Conservation (phyloP, 2,888 invertebrate genomes). For the Cosmia trapezina region DNA sequence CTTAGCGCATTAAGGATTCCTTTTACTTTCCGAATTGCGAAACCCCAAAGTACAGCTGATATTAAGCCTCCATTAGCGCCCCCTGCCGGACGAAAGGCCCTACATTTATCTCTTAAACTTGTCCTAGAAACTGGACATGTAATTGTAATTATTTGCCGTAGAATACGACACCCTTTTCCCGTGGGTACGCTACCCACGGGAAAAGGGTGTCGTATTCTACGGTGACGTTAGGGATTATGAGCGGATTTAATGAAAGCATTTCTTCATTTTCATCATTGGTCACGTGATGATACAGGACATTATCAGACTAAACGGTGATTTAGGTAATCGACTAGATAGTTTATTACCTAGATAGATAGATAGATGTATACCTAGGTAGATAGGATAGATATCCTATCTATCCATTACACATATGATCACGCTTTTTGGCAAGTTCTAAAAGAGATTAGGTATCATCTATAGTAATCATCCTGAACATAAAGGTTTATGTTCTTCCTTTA, state of each 20-base stretch:
- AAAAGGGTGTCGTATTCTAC: no score
- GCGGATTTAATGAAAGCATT: neutral
- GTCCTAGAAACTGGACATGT: slow-evolving; percentile 43
- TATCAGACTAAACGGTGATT: neutral
- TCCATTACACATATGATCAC: neutral
- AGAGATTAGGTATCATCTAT: no score
- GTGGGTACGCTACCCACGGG: no score
- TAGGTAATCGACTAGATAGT: neutral
- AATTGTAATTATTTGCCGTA: slow-evolving; percentile 41
- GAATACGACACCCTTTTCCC: slow-evolving; percentile 27
- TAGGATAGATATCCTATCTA: neutral
- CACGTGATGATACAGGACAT: neutral
- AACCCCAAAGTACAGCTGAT: slow-evolving; percentile 51
- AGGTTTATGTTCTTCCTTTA: no score
- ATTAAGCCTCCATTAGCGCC: slow-evolving; percentile 60
- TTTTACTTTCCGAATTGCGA: slow-evolving; percentile 59
- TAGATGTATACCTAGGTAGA: no score
- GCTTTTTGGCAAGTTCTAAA: neutral
- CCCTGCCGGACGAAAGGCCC: slow-evolving; percentile 25
- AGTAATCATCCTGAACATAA: no score
- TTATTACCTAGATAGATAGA: no score
- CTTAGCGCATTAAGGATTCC: slow-evolving; percentile 63
- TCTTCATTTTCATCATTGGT: neutral
- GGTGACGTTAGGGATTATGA: slow-evolving; percentile 12
- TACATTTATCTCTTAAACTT: slow-evolving; percentile 48